Evolutionary conservation across 2,113 vertebrate species (phyloP), one percentile per base, ranked within the genome.

Genomic region (Tenrec ecaudatus): DNA sequence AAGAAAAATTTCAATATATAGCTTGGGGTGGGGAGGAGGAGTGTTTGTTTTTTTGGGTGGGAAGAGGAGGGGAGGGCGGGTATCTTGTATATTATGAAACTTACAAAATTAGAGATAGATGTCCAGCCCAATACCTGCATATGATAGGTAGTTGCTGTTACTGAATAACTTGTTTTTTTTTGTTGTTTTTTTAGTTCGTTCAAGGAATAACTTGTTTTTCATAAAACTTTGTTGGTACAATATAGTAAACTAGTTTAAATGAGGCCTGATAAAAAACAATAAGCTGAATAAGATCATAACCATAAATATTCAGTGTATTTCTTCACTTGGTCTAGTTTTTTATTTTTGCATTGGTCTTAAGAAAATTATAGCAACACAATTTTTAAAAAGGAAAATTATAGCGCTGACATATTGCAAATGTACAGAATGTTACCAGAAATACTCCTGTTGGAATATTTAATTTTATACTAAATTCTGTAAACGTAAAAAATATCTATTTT

Each of bases 401-500:
- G 1, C 16, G 80, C 33, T 38, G 10, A 85, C 78, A 81, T 89
- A 84, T 36, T 86, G 14, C 8, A 90, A 27, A 43, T 25, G 71
- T 29, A 89, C 17, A 81, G 29, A 81, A 62, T 73, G 66, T 31
- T 79, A 43, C 19, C 81, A 16, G 90, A 91, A 88, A 4, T 71
- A 14, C 60, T 83, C 22, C 3, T 84, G 31, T 33, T 92, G 77
- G 88, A 77, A 77, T 85, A 36, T 85, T 93, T 79, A 90, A 29
- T 88, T 38, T 40, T 82, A 23, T 60, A 85, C 19, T 89, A 40
- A 86, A 64, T 40, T 94, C 17, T 85, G 17, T n/a, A 84, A 71
- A 81, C 0, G 40, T 33, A 93, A 69, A 93, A 82, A 95, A 95
- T 73, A 89, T 12, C 38, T 62, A 92, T 96, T 79, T 95, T 1